These are phyloP conservation scores for Nipponia nippon DNA, from an alignment of 2,113 vertebrate species.

Conservation along the genomic window DNA sequence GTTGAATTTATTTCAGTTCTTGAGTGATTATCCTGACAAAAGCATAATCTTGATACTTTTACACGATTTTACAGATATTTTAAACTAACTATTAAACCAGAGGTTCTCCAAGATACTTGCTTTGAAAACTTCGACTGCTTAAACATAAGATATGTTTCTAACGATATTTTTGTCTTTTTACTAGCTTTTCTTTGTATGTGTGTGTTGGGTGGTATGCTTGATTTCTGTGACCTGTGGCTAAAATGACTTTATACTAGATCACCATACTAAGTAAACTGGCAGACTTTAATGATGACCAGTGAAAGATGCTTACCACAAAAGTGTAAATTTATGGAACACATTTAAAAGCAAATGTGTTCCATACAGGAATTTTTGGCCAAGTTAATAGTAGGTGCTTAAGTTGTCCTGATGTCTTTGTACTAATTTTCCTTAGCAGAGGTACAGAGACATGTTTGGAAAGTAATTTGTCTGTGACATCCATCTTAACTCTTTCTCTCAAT, in stretches of 20 bases:
- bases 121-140: neutral
- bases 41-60: neutral
- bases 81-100: neutral
- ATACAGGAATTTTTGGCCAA: neutral
- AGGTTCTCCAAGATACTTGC: neutral
- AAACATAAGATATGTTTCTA: neutral
- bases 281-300: neutral
- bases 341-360: neutral
- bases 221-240: neutral
- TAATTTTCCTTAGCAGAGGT: neutral
- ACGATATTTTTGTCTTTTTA: neutral
- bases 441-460: neutral
- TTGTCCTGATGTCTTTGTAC: neutral
- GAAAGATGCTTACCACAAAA: neutral
- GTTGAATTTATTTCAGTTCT: neutral
- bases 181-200: neutral
- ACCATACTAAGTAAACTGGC: neutral
- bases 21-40: neutral
- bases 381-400: neutral
- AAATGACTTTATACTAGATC: neutral
- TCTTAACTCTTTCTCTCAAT: neutral
- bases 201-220: neutral
- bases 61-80: neutral
- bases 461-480: neutral
- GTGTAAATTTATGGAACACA: neutral